These are phyloP conservation scores for Oopsacas minuta DNA, from an alignment of 37 sponge, comb jelly and placozoan species.

Conservation along the genomic window DNA sequence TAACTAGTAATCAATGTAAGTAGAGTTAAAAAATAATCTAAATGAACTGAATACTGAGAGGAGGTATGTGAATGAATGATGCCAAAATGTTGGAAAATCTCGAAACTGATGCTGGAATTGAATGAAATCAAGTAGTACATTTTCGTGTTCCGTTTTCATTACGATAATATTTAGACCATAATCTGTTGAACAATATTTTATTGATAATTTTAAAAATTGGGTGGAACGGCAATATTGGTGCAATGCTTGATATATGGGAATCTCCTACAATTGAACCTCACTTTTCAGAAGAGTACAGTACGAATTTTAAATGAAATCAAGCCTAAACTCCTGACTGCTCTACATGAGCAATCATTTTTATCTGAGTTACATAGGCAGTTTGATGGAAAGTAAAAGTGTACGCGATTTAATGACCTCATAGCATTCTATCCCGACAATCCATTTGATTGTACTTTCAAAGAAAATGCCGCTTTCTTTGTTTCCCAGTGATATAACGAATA, in stretches of 20 bases:
- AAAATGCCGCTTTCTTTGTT: not conserved
- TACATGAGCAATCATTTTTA: not conserved
- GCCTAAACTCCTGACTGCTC: not conserved
- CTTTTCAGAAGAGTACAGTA: not conserved
- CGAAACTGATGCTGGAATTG: no score
- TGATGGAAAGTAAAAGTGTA: not conserved
- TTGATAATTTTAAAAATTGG: no score
- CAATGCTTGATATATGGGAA: not conserved
- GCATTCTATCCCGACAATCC: not conserved
- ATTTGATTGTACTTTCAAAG: not conserved
- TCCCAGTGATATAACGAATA: conserved; percentile 13
- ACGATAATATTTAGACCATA: no score
- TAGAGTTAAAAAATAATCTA: no score
- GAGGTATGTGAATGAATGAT: no score
- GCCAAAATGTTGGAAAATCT: no score
- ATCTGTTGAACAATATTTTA: no score
- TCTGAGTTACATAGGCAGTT: not conserved
- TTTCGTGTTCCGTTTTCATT: no score
- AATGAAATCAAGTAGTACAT: no score
- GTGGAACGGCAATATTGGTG: not conserved
- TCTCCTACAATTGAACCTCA: not conserved
- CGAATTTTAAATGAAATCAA: not conserved
- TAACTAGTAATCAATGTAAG: no score
- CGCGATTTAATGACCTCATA: not conserved
- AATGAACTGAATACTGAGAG: no score